phyloP scores from a whole-genome alignment of 2,888 invertebrate genomes.

The Folsomia candida region DNA sequence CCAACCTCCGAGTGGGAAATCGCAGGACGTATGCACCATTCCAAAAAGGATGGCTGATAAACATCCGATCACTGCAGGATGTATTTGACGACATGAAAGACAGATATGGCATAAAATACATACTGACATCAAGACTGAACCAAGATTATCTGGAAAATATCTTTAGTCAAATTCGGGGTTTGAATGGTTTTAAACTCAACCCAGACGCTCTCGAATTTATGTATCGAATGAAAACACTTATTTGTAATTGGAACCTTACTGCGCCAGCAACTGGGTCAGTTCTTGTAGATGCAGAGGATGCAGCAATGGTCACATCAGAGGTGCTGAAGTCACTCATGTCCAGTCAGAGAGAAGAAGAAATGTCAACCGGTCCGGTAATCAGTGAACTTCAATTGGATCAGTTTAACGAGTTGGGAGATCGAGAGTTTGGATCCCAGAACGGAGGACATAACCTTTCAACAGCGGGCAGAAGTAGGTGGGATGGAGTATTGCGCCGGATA shows the following conservation, averaged over 20 bases:
- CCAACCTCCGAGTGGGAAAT: not conserved
- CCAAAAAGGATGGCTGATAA: slow-evolving; percentile 14
- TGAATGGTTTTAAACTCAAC: not conserved
- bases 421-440: not conserved
- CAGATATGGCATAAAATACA: not conserved
- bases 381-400: too few relatives aligned
- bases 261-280: too few relatives aligned
- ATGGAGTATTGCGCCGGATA: not conserved
- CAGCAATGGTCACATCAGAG: too few relatives aligned
- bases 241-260: too few relatives aligned
- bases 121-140: slow-evolving; percentile 1
- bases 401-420: not conserved
- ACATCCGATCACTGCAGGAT: not conserved
- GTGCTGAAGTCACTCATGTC: too few relatives aligned
- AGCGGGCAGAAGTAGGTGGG: not conserved
- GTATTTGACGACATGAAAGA: not conserved
- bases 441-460: not conserved
- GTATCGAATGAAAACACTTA: not conserved
- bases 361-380: too few relatives aligned
- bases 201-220: slow-evolving; percentile 8
- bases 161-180: not conserved
- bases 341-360: too few relatives aligned
- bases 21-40: slow-evolving; percentile 16
- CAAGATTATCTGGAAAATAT: slow-evolving; percentile 15
- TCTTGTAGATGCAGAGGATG: too few relatives aligned